Conservation (phyloP, 1,140 invertebrate species). For the Drosophila auraria region DNA sequence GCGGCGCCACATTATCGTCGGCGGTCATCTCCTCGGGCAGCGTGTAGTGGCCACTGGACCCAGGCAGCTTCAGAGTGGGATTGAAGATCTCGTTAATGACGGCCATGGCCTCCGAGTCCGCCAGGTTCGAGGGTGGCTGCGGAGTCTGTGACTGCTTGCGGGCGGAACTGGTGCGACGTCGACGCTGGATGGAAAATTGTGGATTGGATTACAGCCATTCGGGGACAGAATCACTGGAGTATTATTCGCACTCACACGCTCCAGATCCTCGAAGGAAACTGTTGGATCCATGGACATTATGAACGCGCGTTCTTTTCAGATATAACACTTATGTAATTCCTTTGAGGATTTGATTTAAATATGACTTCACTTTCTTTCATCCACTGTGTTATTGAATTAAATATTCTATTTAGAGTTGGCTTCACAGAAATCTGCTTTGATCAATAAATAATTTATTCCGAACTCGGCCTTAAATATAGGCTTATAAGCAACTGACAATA, state of each 20-base stretch:
- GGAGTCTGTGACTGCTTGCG: slow-evolving; percentile 67
- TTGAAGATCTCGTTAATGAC: slow-evolving; percentile 86
- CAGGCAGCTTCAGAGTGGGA: slow-evolving; percentile 76
- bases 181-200: slow-evolving; percentile 50
- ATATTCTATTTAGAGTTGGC: not conserved
- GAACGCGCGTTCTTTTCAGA: not conserved
- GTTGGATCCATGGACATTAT: slow-evolving; percentile 80
- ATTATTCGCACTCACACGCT: slow-evolving; percentile 66
- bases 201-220: not conserved
- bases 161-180: slow-evolving; percentile 66
- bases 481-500: not conserved
- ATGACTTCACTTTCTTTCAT: not conserved
- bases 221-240: not conserved
- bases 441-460: too few species aligned
- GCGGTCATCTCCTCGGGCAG: slow-evolving; percentile 86
- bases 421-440: not conserved
- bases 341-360: not conserved
- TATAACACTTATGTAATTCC: not conserved
- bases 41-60: slow-evolving; percentile 84
- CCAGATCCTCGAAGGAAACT: slow-evolving; percentile 77
- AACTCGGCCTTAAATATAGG: too few species aligned
- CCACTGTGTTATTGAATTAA: not conserved
- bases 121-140: slow-evolving; percentile 46
- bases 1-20: slow-evolving; percentile 84
- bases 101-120: slow-evolving; percentile 82